Base-by-base conservation (phyloP, 2,113 vertebrate genomes). In the Noturus placidus region DNA sequence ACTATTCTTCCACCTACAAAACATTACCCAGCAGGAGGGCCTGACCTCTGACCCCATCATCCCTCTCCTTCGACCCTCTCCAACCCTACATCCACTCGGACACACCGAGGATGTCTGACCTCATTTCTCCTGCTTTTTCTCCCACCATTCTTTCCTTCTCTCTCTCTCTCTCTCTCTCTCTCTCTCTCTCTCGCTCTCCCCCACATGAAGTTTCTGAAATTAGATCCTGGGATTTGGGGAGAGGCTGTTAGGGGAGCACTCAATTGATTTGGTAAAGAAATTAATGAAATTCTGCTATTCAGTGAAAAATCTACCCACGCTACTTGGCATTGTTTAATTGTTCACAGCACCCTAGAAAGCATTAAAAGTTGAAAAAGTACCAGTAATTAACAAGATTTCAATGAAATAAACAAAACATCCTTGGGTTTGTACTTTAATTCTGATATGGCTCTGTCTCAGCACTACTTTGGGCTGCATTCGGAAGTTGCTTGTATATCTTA, bases 31-130 rank as follows among this genome's bases (percentile, higher is more conserved):
- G 86, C 86, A 80, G 90, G 87, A 82, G 89, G 5, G 70, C 4
- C 70, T 90, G 90, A 94, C 93, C 94, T 93, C 80, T 93, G 91
- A 92, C 93, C 92, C 61, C 0, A 22, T 86, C 90, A 88, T 87
- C 86, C 86, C 82, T 86, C 85, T 79, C 67, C 79, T 87, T 91
- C 88, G 87, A 86, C 86, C 90, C 65, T 74, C 80, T 77, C 83
- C 90, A 88, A 92, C 91, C 90, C 85, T 89, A 86, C 87, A 87
- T 63, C 70, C 85, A 88, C 86, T 87, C 70, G 27, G 85, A 67
- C 79, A 87, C 83, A 77, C 59, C 3, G 38, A 87, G 38, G 59
- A 63, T 88, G 77, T 63, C 86, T 91, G 80, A 69, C 57, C 83
- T 82, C n/a, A 46, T 76, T 42, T 78, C 20, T 87, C 70, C 52